Evolutionary conservation across 2,113 vertebrate genomes (phyloP), one percentile per base, ranked within the genome.

Genomic region (Dascyllus trimaculatus): DNA sequence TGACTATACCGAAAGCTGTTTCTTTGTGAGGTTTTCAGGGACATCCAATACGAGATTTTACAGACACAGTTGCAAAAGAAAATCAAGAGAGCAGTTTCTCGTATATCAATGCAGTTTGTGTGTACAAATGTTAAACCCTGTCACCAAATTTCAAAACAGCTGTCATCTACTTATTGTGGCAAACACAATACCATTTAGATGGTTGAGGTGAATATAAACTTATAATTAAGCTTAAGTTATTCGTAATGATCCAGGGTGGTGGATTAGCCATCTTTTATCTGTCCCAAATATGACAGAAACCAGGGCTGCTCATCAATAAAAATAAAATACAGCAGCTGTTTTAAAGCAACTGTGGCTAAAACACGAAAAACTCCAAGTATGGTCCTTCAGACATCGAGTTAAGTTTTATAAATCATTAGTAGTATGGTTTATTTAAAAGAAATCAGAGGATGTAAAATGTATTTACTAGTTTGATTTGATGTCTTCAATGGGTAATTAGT

Each of bases 401-500:
- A 19, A 70, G 53, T 11, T 21, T 14, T 65, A 51, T 10, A 53
- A 51, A 17, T 19, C 14, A 84, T 70, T 60, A 81, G 63, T 68
- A 61, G 25, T 48, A 52, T 19, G 40, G 60, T 79, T 25, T 29
- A 52, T 52, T 71, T 71, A 1, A 52, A 53, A 67, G 9, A 14
- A 66, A 80, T 84, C 72, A 83, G 64, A 68, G 4, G 4, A 49
- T 60, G n/a, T 26, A 49, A 14, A 59, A 68, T 32, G 10, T n/a
- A 73, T 74, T 54, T 22, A 48, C 9, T 29, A 62, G 24, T 81
- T 66, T 69, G 19, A 53, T 6, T 68, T 57, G 53, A 62, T 51
- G 60, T 13, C 49, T 62, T 70, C 2, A 56, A 64, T 88, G 80
- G 49, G 24, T 61, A 68, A 87, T 89, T 89, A 88, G 72, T 73